Evolutionary conservation across 2,113 vertebrate genomes (phyloP), one percentile per base, ranked within the genome.

Genomic region (Anguilla rostrata): DNA sequence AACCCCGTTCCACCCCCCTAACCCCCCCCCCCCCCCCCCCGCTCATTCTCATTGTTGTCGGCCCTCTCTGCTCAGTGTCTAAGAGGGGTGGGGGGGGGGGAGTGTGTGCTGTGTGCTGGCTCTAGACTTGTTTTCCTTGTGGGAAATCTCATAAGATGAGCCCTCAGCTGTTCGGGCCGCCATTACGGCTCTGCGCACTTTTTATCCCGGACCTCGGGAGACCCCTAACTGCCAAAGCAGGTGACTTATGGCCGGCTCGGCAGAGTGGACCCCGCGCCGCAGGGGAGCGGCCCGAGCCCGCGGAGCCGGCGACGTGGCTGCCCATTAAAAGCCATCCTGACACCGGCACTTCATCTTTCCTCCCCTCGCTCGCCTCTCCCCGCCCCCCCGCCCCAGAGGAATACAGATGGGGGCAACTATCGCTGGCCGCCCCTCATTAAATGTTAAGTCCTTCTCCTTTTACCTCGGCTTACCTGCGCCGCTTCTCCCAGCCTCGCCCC

Each of bases 301-400:
- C 86, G 85, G 40, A 89, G 39, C 83, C 57, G 83, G 29, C 63
- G 63, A 81, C 66, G 80, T 46, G 87, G 87, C 86, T 71, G 78
- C 90, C 88, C 79, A 88, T 89, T 89, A 91, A 89, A 85, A 89
- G 71, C 78, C 57, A 86, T n/a, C 40, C 88, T 88, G 84, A 88
- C 46, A 88, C 84, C 34, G 85, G 60, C 86, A 87, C 82, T 90
- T 89, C 89, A 87, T 88, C 78, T 90, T 92, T 90, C 88, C 85
- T 46, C 14, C 7, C 85, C 60, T 26, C 16, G 46, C 8, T 1
- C 16, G 83, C 81, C 83, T 20, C 26, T 26, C 85, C 43, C 14
- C 11, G 84, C 82, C 86, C 83, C 26, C 57, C 14, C 7, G 85
- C 82, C 86, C 83, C 26, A 49, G 75, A 66, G 78, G 89, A 87